Conservation (phyloP, 1,140 invertebrate genomes). For the Hetaerina americana region DNA sequence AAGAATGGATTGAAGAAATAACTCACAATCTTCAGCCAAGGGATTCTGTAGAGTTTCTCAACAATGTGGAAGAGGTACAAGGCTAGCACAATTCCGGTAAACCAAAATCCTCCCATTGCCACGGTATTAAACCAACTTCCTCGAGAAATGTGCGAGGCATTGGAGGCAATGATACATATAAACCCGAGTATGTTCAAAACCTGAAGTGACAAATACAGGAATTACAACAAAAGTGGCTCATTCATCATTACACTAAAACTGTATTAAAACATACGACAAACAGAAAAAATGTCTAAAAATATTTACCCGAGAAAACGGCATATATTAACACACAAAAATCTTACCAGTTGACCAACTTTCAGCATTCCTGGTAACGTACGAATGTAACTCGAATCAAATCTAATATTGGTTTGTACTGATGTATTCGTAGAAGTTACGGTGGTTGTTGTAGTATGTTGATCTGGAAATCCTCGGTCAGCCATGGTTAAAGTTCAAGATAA, state of each 20-base stretch:
- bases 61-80: conserved; percentile 77
- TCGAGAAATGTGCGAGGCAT: conserved; percentile 32
- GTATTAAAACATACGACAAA: conserved; percentile 3
- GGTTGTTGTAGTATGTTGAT: conserved; percentile 50
- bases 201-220: conserved; percentile 33
- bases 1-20: conserved; percentile 5
- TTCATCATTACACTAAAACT: conserved; percentile 5
- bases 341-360: conserved; percentile 67
- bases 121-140: conserved; percentile 67
- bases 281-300: conserved; percentile 6
- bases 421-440: conserved; percentile 51
- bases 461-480: conserved; percentile 49
- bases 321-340: no score
- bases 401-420: conserved; percentile 48
- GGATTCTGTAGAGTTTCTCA: conserved; percentile 70
- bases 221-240: conserved; percentile 10
- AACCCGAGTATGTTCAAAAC: conserved; percentile 63
- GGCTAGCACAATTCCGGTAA: conserved; percentile 61
- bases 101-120: conserved; percentile 73
- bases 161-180: conserved; percentile 59
- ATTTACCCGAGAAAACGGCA: conserved; percentile 19
- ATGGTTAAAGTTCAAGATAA: no score
- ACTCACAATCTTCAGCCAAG: conserved; percentile 74
- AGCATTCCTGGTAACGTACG: conserved; percentile 58
- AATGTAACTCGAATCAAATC: conserved; percentile 58